phyloP scores from a whole-genome alignment of 2,113 vertebrate species.

The Calonectris borealis region DNA sequence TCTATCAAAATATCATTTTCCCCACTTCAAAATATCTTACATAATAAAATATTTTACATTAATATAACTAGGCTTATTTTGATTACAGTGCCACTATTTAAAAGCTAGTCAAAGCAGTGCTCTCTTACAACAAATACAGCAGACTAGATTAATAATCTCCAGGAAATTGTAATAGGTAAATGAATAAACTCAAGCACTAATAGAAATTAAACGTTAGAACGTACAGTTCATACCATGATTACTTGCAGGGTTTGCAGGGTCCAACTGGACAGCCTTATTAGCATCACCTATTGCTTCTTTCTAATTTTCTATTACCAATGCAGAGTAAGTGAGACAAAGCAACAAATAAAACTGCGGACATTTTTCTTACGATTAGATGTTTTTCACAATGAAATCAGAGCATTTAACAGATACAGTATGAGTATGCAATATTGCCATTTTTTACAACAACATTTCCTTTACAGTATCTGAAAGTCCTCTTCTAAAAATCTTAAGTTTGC shows the following conservation, averaged over 20 bases:
- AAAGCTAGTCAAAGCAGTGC: neutral
- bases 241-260: constrained; percentile 6
- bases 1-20: neutral
- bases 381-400: neutral
- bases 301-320: neutral
- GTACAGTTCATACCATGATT: neutral
- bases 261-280: neutral
- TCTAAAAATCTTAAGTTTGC: neutral
- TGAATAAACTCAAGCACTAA: neutral
- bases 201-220: neutral
- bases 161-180: neutral
- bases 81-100: neutral
- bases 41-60: neutral
- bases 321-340: neutral
- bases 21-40: neutral
- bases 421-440: neutral
- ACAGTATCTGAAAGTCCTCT: neutral
- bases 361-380: neutral
- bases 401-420: neutral
- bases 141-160: neutral
- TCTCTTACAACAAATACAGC: neutral
- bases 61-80: neutral
- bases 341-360: neutral
- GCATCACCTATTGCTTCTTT: constrained; percentile 7
- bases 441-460: neutral